Evolutionary conservation across 1,140 invertebrate species (phyloP).

Genomic region (Drosophila kepulauana): DNA sequence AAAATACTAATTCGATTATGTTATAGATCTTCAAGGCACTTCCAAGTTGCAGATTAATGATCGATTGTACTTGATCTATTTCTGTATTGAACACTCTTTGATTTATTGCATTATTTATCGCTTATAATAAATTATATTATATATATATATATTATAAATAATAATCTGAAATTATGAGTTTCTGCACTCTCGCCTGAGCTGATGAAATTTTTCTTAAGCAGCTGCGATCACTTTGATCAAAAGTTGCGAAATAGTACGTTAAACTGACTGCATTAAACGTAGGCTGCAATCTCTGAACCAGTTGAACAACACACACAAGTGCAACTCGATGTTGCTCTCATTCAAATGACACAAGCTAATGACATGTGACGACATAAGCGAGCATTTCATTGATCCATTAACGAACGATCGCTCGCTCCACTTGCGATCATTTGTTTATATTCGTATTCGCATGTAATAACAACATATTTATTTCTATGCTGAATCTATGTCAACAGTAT

Average conservation of each 20-base stretch:
- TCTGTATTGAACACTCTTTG: too few species aligned
- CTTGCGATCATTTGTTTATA: constrained; percentile 4
- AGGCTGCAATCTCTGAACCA: constrained; percentile 19
- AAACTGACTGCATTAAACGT: too few species aligned
- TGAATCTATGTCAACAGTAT: constrained; percentile 18
- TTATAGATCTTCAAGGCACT: too few species aligned
- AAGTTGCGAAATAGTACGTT: not conserved
- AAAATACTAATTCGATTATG: too few species aligned
- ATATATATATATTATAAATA: too few species aligned
- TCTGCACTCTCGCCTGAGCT: too few species aligned
- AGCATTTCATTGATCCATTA: constrained; percentile 44
- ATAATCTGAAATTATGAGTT: too few species aligned
- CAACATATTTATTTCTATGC: not conserved
- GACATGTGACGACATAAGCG: constrained; percentile 34
- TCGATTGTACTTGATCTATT: too few species aligned
- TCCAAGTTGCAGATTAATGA: too few species aligned
- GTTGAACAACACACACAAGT: constrained; percentile 14
- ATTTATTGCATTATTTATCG: too few species aligned
- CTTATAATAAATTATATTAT: too few species aligned
- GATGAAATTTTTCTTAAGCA: not conserved
- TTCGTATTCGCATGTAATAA: not conserved
- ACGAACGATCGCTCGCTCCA: constrained; percentile 22
- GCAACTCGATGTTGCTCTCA: constrained; percentile 29
- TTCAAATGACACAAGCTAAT: constrained; percentile 31
- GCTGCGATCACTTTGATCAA: not conserved